Base-by-base conservation (phyloP, 1,140 invertebrate genomes). In the Drosophila pallidifrons region DNA sequence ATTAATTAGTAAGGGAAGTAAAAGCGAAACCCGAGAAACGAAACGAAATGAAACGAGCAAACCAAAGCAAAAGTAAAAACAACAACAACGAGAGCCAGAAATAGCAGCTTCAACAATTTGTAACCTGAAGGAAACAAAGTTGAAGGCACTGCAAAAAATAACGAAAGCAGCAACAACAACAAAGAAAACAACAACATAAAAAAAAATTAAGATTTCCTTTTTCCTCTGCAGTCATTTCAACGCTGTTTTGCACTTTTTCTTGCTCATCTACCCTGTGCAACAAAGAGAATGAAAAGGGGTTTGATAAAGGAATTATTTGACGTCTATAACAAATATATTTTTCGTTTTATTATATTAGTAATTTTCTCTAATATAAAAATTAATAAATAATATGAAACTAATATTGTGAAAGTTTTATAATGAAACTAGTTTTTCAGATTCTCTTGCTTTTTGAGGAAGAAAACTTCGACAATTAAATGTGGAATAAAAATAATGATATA, bases 191-290 rank as follows among this genome's bases (percentile, higher is more conserved):
- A 47, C 16, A 77, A 77, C 71, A 25, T 25, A 25, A 25, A 25
- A 25, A 74, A 83, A 89, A 87, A 88, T 89, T 88, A 81, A 83
- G 80, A 89, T 88, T 88, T 88, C 64, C 83, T 80, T 83, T 87
- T 88, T 82, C 49, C 41, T 76, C 54, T 71, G 82, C 75, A 75
- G 73, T 54, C 69, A 79, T 79, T 86, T 82, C 25, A 35, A 55
- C 41, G 43, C 32, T 16, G 6, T 55, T 38, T 20, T 43, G 41
- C 11, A 32, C 10, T 65, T 46, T 59, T 32, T 32, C 13, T 5
- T 30, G 10, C n/a, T 6, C 1, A 30, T 11, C 16, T 20, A 43
- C 38, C 38, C 32, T 55, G 30, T 32, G 7, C 52, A 51, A 3
- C 1, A 38, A 38, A 7, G 10, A 10, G 16, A 16, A 30, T 13